A percentile compares a stretch with the other conserved stretches of the same genome.
phyloP scores from a whole-genome alignment of 2,888 invertebrate species.

The Himalopsyche tibetana region DNA sequence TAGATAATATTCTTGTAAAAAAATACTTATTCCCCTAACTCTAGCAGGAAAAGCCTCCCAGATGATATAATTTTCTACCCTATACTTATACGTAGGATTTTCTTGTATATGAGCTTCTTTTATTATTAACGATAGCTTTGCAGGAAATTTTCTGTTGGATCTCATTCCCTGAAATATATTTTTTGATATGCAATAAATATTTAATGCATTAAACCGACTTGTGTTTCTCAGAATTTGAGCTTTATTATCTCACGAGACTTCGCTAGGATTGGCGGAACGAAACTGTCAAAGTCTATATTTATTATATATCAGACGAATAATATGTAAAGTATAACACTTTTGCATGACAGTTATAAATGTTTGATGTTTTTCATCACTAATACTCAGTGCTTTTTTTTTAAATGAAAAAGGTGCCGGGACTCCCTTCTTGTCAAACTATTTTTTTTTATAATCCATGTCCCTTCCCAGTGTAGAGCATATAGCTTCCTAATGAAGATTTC shows the following conservation, averaged over 20 bases:
- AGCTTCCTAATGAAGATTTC: too few relatives aligned
- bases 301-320: too few relatives aligned
- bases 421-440: too few relatives aligned
- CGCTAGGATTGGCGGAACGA: too few relatives aligned
- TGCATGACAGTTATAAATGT: too few relatives aligned
- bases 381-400: too few relatives aligned
- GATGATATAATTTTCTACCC: not conserved
- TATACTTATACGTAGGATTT: not conserved
- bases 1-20: not conserved
- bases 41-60: not conserved
- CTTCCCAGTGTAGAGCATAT: too few relatives aligned
- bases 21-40: not conserved
- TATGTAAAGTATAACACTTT: too few relatives aligned
- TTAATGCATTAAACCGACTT: constrained; percentile 6
- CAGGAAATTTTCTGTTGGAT: not conserved
- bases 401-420: too few relatives aligned
- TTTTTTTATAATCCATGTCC: too few relatives aligned
- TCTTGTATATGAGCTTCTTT: not conserved
- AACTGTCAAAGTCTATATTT: too few relatives aligned
- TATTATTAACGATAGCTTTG: constrained; percentile 29
- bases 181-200: not conserved
- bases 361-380: too few relatives aligned
- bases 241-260: not conserved
- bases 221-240: not conserved
- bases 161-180: constrained; percentile 18